Percentiles rank a stretch among this genome's conserved stretches.
Conservation (phyloP, 2,113 vertebrate species). For the Nyctereutes procyonoides region DNA sequence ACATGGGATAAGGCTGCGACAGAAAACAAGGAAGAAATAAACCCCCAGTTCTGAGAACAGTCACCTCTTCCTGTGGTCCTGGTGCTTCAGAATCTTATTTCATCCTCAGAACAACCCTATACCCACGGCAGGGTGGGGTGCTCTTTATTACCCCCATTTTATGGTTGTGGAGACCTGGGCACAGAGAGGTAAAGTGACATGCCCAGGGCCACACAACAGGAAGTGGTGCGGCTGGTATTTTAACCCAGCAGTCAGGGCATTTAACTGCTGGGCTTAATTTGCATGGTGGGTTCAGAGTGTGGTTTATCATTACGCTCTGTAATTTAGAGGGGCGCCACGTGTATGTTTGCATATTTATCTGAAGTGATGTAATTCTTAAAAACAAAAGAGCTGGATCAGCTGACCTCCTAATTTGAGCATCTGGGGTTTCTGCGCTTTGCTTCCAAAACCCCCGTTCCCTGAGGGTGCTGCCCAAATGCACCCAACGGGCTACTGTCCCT, state of each 20-base stretch:
- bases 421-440: constrained; percentile 7
- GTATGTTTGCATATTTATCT: not conserved
- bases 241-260: not conserved
- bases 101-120: not conserved
- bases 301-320: not conserved
- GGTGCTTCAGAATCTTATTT: not conserved
- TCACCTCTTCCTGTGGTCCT: not conserved
- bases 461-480: fast-evolving
- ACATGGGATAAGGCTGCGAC: not conserved
- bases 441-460: not conserved
- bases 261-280: not conserved
- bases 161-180: not conserved
- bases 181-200: fast-evolving
- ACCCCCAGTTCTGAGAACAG: not conserved
- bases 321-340: not conserved
- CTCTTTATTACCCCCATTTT: no score
- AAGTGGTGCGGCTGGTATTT: fast-evolving
- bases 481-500: not conserved
- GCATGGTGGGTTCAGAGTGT: not conserved
- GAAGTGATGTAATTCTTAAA: constrained; percentile 22
- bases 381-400: not conserved
- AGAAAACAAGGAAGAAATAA: not conserved
- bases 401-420: constrained; percentile 48
- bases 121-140: fast-evolving
- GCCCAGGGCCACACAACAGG: not conserved